phyloP scores from a whole-genome alignment of 2,797 vertebrate genomes.

The Cheracebus regulus region DNA sequence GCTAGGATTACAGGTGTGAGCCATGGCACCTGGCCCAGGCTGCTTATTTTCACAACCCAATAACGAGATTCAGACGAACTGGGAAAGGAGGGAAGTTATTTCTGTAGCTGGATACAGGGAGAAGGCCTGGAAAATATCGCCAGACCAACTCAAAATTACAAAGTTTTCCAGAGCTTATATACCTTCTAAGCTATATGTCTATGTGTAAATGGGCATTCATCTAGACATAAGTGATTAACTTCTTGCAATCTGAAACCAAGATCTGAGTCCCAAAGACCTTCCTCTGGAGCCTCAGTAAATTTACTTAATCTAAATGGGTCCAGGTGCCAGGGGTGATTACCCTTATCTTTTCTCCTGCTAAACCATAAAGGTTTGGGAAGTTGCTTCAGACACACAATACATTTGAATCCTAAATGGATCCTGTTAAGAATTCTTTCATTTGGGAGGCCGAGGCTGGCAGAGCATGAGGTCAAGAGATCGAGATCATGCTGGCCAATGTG shows the following conservation, averaged over 20 bases:
- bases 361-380: neutral
- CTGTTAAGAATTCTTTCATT: neutral
- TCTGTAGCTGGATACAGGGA: neutral
- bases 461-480: no score
- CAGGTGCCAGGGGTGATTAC: neutral
- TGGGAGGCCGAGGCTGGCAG: no score
- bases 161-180: neutral
- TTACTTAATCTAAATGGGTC: neutral
- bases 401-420: neutral
- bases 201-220: neutral
- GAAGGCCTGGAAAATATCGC: neutral
- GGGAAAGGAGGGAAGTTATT: neutral
- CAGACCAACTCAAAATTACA: neutral
- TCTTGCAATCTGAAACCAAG: neutral
- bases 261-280: neutral
- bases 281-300: neutral
- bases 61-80: neutral
- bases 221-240: neutral
- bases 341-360: neutral
- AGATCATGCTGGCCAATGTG: no score
- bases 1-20: no score
- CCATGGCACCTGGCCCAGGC: no score
- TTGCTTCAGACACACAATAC: neutral
- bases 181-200: neutral
- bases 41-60: neutral